These are phyloP conservation scores for Diorhabda carinulata DNA, from an alignment of 1,140 invertebrate genomes.

Conservation along the genomic window DNA sequence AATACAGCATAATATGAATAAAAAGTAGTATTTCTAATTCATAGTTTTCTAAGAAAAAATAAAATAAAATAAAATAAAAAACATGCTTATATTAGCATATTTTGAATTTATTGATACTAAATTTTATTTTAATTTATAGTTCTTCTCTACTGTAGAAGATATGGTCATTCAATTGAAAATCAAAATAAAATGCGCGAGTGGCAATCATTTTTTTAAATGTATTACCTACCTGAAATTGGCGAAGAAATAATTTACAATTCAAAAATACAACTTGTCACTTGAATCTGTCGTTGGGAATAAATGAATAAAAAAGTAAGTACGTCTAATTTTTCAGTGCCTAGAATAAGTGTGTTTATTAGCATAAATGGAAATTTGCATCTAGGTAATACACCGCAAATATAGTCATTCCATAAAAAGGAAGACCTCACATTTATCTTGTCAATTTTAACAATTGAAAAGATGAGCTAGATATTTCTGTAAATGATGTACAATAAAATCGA, in stretches of 20 bases:
- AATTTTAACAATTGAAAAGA: slow-evolving; percentile 15
- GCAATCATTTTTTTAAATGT: too few relatives aligned
- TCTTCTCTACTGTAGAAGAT: too few relatives aligned
- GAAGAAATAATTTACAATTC: slow-evolving; percentile 17
- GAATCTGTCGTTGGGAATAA: background rate
- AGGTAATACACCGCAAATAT: slow-evolving; percentile 19
- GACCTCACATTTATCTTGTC: slow-evolving; percentile 10
- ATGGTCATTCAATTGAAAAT: too few relatives aligned
- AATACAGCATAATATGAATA: too few relatives aligned
- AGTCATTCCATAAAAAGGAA: slow-evolving; percentile 12
- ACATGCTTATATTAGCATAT: too few relatives aligned
- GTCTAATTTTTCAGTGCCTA: slow-evolving; percentile 21
- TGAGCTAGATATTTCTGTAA: background rate
- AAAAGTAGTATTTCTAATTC: too few relatives aligned
- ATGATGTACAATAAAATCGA: background rate
- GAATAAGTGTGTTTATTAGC: slow-evolving; percentile 15
- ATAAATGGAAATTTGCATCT: slow-evolving; percentile 19
- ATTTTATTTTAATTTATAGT: too few relatives aligned
- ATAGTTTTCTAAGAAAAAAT: too few relatives aligned
- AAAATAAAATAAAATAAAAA: too few relatives aligned
- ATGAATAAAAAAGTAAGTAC: slow-evolving; percentile 17
- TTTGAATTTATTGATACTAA: too few relatives aligned
- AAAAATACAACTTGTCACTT: slow-evolving; percentile 11
- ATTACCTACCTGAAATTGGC: background rate
- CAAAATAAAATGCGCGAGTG: too few relatives aligned